These are phyloP conservation scores for Vidua macroura DNA, from an alignment of 2,113 vertebrate species.

Conservation along the genomic window DNA sequence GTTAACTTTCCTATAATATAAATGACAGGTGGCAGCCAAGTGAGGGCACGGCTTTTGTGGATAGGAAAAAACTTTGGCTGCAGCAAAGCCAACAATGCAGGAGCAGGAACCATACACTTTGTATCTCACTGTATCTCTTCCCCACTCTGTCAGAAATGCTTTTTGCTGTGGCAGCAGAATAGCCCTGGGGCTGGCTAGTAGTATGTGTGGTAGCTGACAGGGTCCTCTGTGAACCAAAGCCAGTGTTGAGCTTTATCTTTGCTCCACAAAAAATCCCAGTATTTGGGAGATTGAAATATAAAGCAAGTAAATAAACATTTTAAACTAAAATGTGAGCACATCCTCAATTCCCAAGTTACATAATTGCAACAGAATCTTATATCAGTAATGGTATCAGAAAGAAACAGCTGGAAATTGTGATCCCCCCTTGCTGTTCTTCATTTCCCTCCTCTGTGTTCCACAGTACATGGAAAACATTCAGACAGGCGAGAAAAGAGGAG, in stretches of 20 bases:
- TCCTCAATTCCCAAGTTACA: not conserved
- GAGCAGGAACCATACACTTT: not conserved
- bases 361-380: not conserved
- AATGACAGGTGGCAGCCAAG: not conserved
- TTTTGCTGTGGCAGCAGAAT: not conserved
- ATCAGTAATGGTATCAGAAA: not conserved
- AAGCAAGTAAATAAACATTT: not conserved
- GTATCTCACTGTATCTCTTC: not conserved
- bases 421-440: not conserved
- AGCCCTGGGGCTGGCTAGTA: not conserved
- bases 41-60: not conserved
- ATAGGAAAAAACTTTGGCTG: not conserved
- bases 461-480: not conserved
- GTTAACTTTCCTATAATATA: not conserved
- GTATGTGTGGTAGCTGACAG: accelerated
- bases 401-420: not conserved
- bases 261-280: not conserved
- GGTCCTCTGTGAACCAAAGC: not conserved
- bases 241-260: not conserved
- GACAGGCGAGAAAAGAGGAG: not conserved
- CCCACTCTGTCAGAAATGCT: not conserved
- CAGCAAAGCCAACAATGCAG: not conserved
- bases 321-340: not conserved
- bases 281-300: not conserved
- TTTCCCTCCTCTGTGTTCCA: not conserved